Conservation (phyloP, 2,888 invertebrate species). For the Drosophila glabriapex region DNA sequence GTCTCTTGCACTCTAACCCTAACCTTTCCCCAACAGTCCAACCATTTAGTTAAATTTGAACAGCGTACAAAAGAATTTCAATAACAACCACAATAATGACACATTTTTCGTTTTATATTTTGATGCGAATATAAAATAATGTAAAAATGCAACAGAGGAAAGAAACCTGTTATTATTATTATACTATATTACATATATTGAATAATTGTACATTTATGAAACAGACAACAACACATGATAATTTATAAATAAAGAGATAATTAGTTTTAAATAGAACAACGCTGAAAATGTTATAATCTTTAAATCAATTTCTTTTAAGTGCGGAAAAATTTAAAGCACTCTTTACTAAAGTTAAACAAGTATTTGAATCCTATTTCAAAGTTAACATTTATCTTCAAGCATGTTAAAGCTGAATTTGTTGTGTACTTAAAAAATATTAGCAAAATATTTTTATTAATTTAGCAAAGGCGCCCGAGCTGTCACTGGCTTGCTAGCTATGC, state of each 20-base stretch:
- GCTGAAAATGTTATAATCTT: background rate
- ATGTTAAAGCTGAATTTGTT: background rate
- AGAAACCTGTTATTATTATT: conserved; percentile 29
- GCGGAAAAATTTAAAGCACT: background rate
- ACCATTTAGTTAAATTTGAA: conserved; percentile 54
- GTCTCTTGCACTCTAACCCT: conserved; percentile 7
- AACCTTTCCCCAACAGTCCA: background rate
- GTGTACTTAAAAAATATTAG: conserved; percentile 35
- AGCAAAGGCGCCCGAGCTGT: conserved; percentile 30
- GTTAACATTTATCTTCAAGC: conserved; percentile 8
- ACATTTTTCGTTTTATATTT: conserved; percentile 74
- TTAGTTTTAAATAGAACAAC: conserved; percentile 67
- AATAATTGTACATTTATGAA: conserved; percentile 65
- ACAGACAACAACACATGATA: conserved; percentile 40
- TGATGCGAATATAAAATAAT: conserved; percentile 64
- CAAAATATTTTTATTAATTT: conserved; percentile 65
- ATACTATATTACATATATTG: conserved; percentile 28
- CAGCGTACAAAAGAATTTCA: conserved; percentile 19
- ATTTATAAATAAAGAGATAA: conserved; percentile 65
- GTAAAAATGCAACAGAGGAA: conserved; percentile 54
- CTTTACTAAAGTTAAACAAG: background rate
- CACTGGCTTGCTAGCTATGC: conserved; percentile 54
- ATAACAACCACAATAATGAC: conserved; percentile 15
- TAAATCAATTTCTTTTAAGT: background rate
- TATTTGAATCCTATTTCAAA: conserved; percentile 10